Conservation (phyloP, 1,140 invertebrate species). For the Sitobion miscanthi region DNA sequence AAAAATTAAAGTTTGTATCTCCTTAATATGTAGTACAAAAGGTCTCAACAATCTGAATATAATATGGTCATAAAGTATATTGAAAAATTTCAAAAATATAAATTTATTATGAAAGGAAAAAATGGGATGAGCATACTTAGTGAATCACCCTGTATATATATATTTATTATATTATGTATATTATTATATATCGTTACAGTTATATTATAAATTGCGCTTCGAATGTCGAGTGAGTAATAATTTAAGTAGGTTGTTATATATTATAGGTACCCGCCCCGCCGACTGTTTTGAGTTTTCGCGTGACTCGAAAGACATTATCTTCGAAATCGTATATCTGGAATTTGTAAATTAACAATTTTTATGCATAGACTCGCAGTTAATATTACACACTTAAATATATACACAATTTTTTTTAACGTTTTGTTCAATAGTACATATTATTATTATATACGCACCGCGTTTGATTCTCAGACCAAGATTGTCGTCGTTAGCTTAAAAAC, state of each 20-base stretch:
- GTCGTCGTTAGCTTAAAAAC: constrained; percentile 6
- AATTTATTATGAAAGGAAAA: not conserved
- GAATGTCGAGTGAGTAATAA: not conserved
- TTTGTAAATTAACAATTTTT: constrained; percentile 12
- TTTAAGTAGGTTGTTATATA: not conserved
- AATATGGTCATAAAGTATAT: too few species aligned
- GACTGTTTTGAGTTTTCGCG: not conserved
- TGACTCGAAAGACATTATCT: constrained; percentile 17
- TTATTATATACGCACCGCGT: not conserved
- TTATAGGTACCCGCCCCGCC: not conserved
- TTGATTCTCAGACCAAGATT: constrained; percentile 7
- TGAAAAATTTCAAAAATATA: too few species aligned
- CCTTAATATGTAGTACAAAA: too few species aligned
- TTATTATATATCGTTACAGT: not conserved
- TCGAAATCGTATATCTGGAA: not conserved
- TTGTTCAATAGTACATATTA: constrained; percentile 3
- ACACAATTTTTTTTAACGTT: not conserved
- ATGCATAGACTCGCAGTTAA: not conserved
- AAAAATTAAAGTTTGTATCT: too few species aligned
- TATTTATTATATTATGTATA: not conserved
- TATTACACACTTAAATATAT: not conserved
- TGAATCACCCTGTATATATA: not conserved
- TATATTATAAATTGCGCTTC: not conserved
- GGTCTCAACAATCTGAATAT: too few species aligned
- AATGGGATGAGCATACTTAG: not conserved